Base-by-base conservation (phyloP, 2,113 vertebrate species). In the Chamaetylas fuelleborni region DNA sequence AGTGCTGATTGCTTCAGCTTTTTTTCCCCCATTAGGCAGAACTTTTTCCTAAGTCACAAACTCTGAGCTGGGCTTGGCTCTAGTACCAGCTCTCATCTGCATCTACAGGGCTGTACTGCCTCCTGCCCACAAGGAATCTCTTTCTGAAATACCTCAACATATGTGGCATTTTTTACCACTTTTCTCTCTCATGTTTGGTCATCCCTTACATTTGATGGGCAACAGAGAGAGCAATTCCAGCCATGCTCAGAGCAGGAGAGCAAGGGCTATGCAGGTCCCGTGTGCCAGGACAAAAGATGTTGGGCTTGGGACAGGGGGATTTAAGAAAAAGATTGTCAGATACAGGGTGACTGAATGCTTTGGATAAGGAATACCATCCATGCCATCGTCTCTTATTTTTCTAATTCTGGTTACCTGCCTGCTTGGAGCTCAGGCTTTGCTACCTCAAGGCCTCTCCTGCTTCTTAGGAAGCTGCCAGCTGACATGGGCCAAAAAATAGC, bases 1-100 rank as follows among this genome's bases (percentile, higher is more conserved):
- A 86, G 85, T 45, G 38, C 86, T 96, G 93, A 96, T 94, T 97
- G 86, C 93, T 96, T 93, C 92, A 92, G 93, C 76, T 83, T 83
- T 90, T 80, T 67, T 61, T 73, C 28, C 26, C 57, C 64, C 43
- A 84, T 88, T 84, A 93, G 76, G 90, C 56, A 88, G 57, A 90
- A 95, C 72, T 96, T 97, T 53, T 74, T 36, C 88, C 53, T 56
- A 77, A 81, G 57, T 66, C 90, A 56, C 54, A 45, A 74, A 76
- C 65, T 88, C 36, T 4, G 19, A 81, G 56, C 29, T 34, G n/a
- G 60, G 43, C 48, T 64, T 45, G 19, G 48, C 19, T 8, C 9
- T 29, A 14, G 16, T 5, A 71, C 28, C 42, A 57, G 51, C 53
- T 47, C 64, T 64, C 45, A 53, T 19, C 53, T 81, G 69, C 10